Evolutionary conservation across 2,888 invertebrate species (phyloP), one percentile per base, ranked within the genome.

Genomic region (Eueremaeus valkanovi): DNA sequence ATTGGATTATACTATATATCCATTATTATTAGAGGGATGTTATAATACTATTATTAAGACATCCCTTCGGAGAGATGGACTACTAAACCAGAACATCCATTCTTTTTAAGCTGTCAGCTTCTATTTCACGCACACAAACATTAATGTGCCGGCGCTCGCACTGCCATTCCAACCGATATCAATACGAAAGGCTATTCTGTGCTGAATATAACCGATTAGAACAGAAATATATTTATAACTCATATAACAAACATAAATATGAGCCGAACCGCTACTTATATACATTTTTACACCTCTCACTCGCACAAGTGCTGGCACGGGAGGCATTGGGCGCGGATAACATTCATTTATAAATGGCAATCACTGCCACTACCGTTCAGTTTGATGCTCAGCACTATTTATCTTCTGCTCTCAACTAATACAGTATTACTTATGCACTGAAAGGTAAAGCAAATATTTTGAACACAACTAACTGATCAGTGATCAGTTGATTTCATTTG

Each of bases 41-140:
- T n/a, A 63, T 63, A 63, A 63, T 63, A 63, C 63, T 63, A 63
- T 63, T 63, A 63, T 63, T 63, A 63, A 63, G 63, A 63, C 63
- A 63, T 63, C 63, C 63, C 63, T 63, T 63, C 27, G 29, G 58
- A 63, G 55, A 55, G 63, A 63, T 63, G 63, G 63, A 63, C 63
- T 63, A 63, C 63, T 63, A 63, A 63, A 63, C 63, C 63, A 63
- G 33, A 63, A 63, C 63, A 63, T 63, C 33, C 63, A 63, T 63
- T 33, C 63, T 63, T 63, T 63, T 63, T 33, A 63, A 63, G 31
- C 63, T 63, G 63, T 63, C 63, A 63, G 63, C 31, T 63, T 33
- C 33, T 63, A 63, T 63, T 63, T 63, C 63, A 63, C 63, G 63
- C 63, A 63, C 31, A 63, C 31, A 36, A 6, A 33, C 36, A 33